Evolutionary conservation across 2,888 invertebrate species (phyloP).

Genomic region (Lydus trimaculatus): DNA sequence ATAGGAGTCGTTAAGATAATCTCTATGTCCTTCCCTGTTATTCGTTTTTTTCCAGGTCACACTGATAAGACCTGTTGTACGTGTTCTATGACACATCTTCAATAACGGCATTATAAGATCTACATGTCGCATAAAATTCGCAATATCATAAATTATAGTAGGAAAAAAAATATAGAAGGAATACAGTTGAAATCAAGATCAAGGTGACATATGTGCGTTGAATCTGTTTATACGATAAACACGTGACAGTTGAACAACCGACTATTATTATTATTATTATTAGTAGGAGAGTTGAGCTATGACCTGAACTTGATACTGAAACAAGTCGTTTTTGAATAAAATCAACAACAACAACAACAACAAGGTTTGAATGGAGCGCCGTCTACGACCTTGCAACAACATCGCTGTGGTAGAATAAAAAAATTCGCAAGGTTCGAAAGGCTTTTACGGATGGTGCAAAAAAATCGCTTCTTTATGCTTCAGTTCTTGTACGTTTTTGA

Average conservation of each 20-base stretch:
- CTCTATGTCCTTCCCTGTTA: background rate
- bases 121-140: constrained; percentile 21
- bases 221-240: constrained; percentile 28
- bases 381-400: constrained; percentile 38
- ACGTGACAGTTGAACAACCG: constrained; percentile 41
- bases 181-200: constrained; percentile 33
- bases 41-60: background rate
- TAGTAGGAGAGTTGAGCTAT: constrained; percentile 38
- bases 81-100: constrained; percentile 2
- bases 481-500: too few species aligned
- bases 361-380: background rate
- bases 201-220: constrained; percentile 30
- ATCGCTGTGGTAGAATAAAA: constrained; percentile 5
- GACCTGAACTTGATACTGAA: constrained; percentile 38
- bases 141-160: constrained; percentile 12
- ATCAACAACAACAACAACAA: too few species aligned
- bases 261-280: constrained; percentile 23
- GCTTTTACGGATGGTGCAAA: background rate
- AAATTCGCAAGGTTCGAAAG: constrained; percentile 16
- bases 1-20: too few species aligned
- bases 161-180: too few species aligned
- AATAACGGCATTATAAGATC: constrained; percentile 1
- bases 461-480: too few species aligned
- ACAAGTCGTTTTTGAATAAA: too few species aligned
- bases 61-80: background rate